Conservation (phyloP, 2,113 vertebrate species). For the Microcebus tavaratra region DNA sequence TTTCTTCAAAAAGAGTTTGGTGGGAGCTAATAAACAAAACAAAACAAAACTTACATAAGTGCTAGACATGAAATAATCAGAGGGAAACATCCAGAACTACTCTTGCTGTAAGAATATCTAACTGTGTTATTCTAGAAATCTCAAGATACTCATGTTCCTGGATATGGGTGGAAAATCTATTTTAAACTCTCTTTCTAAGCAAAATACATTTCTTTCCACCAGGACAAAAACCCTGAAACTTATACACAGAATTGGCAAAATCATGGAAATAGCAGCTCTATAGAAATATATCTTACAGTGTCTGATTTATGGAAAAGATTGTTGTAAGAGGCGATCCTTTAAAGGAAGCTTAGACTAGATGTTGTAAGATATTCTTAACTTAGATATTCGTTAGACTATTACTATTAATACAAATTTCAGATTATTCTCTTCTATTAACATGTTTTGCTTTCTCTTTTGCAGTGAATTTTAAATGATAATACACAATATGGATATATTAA, state of each 20-base stretch:
- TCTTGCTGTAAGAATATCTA: background rate
- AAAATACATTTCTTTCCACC: background rate
- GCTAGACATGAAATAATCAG: background rate
- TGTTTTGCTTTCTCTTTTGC: background rate
- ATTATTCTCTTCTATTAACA: background rate
- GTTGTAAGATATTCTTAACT: no score
- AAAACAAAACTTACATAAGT: background rate
- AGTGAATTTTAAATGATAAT: background rate
- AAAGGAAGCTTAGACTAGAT: background rate
- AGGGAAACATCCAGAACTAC: background rate
- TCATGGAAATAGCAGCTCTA: background rate
- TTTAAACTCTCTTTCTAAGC: background rate
- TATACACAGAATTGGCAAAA: background rate
- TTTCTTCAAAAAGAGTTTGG: background rate
- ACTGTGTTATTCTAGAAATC: background rate
- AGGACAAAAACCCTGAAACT: background rate
- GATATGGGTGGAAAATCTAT: background rate
- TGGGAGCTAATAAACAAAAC: background rate
- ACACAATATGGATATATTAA: background rate
- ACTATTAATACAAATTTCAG: background rate
- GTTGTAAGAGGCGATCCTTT: background rate
- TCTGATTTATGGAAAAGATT: background rate
- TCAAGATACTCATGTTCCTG: background rate
- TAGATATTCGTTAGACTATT: background rate
- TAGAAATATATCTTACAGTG: background rate